Base-by-base conservation (phyloP, 2,113 vertebrate genomes). In the Prochilodus magdalenae region DNA sequence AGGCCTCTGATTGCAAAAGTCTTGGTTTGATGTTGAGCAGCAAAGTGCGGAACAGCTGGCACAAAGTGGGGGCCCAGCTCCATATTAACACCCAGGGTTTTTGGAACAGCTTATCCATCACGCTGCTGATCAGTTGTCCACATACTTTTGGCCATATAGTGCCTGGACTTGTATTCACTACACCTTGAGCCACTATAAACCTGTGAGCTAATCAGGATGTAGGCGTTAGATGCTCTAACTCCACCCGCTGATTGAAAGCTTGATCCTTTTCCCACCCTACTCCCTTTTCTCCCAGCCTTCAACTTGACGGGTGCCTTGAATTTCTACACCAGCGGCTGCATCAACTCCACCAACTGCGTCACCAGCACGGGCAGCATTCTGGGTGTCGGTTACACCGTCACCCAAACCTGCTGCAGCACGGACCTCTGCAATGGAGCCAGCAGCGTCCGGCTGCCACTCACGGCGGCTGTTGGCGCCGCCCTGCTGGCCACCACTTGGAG, bases 371-470 rank as follows among this genome's bases (percentile, higher is more conserved):
- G 84, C 11, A 11, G 20, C 36, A 27, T 91, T 44, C 79, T 92
- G 57, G 83, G 77, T 0, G 83, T 40, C 0, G 73, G 63, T 3
- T 91, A 88, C 86, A 87, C 75, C 8, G 0, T 89, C 75, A 85
- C 67, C 69, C 79, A 15, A 57, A 70, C n/a, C 29, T 90, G 88
- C 88, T 92, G 91, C 83, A 59, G 1, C 72, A 73, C 70, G 0
- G 26, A 88, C 77, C 22, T 4, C 20, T 92, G 88, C 11, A 91
- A 88, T 0, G 84, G 87, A 40, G 91, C 87, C 40, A 47, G 80
- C 13, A 55, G 85, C 7, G 14, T 67, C 10, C 83, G 88, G 29
- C 20, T 89, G 4, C 69, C 87, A 22, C 24, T 86, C 7, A 13
- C 79, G 26, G 85, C 78, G 12, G 87, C 77, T 70, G 1, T 89